Base-by-base conservation (phyloP, 2,113 vertebrate species). In the Saguinus imperator region DNA sequence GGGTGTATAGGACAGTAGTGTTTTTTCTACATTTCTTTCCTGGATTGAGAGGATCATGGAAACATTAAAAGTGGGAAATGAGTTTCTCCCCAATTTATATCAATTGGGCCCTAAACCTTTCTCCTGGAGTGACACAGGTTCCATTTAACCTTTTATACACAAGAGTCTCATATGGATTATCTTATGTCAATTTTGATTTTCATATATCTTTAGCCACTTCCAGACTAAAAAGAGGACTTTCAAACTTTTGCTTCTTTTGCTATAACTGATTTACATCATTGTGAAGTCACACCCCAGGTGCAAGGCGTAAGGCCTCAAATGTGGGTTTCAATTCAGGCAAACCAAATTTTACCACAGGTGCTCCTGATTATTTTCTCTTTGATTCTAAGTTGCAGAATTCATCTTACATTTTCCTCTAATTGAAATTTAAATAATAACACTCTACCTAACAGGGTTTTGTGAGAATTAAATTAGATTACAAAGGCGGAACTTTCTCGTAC, bases 401-500 rank as follows among this genome's bases (percentile, higher is more conserved):
- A 25, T 64, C 66, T 85, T 45, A 32, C 29, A 58, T 66, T 73
- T 89, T 57, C 45, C 20, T 95, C 37, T 58, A 18, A 32, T 80
- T 29, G n/a, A 29, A 37, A 88, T 52, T 77, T 58, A 70, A 95
- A 94, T 72, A 68, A 43, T 48, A 75, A 29, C 52, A 93, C 23
- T 35, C 45, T 64, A 37, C 27, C 50, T 91, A 84, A 93, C 8
- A 45, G 66, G n/a, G 5, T 80, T 91, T 40, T 32, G 35, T 48
- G 79, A 52, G 43, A 94, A 91, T 93, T 92, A 94, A 95, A 80
- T 87, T 75, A 57, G 37, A n/a, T 50, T 76, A 73, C 55, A 85
- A 92, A 92, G 66, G 23, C 43, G 6, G 86, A 88, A 50, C n/a
- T 40, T 57, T 27, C 14, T 76, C 72, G 0, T 57, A 35, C 7